Conservation (phyloP, 2,888 invertebrate genomes). For the Drosophila bunnanda region DNA sequence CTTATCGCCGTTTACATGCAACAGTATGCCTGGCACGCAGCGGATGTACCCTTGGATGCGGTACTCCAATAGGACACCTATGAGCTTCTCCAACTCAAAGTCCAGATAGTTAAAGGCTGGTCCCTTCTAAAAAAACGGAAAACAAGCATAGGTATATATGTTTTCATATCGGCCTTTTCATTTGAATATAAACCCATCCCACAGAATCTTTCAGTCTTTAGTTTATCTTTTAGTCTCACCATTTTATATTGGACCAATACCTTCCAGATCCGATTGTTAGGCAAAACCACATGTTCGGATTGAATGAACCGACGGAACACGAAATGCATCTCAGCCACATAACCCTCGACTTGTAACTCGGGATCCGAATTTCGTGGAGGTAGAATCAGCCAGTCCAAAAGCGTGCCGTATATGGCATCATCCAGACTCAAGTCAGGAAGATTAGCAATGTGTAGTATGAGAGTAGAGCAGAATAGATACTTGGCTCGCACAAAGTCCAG, state of each 20-base stretch:
- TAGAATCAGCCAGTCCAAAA: constrained; percentile 24
- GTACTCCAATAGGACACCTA: constrained; percentile 42
- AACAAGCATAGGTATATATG: background rate
- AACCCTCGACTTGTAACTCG: constrained; percentile 2
- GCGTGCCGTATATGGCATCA: constrained; percentile 42
- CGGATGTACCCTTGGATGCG: constrained; percentile 42
- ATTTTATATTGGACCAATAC: constrained; percentile 48
- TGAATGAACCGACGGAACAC: constrained; percentile 46
- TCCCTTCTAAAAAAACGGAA: constrained; percentile 27
- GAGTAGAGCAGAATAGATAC: constrained; percentile 52
- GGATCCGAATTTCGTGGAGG: background rate
- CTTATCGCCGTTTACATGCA: constrained; percentile 49
- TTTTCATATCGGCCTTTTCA: too few species aligned
- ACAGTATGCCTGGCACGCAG: constrained; percentile 47
- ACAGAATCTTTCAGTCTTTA: too few species aligned
- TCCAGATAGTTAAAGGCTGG: constrained; percentile 21
- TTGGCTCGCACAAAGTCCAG: constrained; percentile 34
- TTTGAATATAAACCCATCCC: too few species aligned
- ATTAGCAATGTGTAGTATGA: constrained; percentile 40
- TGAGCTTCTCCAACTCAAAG: constrained; percentile 31
- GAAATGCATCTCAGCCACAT: constrained; percentile 51
- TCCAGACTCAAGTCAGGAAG: constrained; percentile 24
- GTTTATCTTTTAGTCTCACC: too few species aligned
- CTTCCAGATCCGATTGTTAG: constrained; percentile 62
- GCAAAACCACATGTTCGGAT: constrained; percentile 18